Base-by-base conservation (phyloP, 2,888 invertebrate genomes). In the Onchidella celtica region DNA sequence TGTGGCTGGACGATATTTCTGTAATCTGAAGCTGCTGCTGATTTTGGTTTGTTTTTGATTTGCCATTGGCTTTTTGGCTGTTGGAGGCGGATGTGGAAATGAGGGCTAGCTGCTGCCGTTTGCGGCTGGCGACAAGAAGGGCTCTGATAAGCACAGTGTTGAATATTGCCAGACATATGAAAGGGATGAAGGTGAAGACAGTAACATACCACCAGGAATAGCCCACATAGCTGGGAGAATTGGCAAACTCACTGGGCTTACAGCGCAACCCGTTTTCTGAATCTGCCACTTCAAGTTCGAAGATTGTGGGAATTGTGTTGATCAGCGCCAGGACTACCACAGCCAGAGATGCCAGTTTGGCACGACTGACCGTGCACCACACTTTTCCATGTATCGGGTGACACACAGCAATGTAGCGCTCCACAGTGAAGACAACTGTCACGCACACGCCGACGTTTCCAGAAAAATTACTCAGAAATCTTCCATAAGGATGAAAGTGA, bases 361-460 rank as follows among this genome's bases (percentile, higher is more conserved):
- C 96, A 86, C 96, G 94, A 69, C 27, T 36, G 4, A 84, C 84
- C n/a, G 84, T 84, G 63, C 84, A 84, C 85, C 85, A 85, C 9
- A 88, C 95, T 93, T 95, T 95, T 63, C 96, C 96, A 84, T 95
- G 94, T 91, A 96, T 95, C 27, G 96, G 96, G 93, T 96, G 95
- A 88, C 96, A 95, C 32, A 96, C 96, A 36, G 96, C 96, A 84
- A 96, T 95, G 93, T 96, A 96, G 72, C 96, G 94, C 93, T 96
- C 96, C 79, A 96, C 94, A 29, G 96, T 96, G 91, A 96, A 96
- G 82, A 96, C 95, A 34, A 96, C 96, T 38, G 96, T 96, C 32
- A 96, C 93, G 95, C 96, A 96, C 69, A 96, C 95, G 72, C 96
- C 96, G 55, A 95, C 95, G 89, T 95, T 96, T 88, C 94, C 94